A percentile compares a stretch with the other conserved stretches of the same genome.
These are phyloP conservation scores for Desmophyllum pertusum DNA, from an alignment of 92 coral and sea anemone genomes.

Conservation along the genomic window DNA sequence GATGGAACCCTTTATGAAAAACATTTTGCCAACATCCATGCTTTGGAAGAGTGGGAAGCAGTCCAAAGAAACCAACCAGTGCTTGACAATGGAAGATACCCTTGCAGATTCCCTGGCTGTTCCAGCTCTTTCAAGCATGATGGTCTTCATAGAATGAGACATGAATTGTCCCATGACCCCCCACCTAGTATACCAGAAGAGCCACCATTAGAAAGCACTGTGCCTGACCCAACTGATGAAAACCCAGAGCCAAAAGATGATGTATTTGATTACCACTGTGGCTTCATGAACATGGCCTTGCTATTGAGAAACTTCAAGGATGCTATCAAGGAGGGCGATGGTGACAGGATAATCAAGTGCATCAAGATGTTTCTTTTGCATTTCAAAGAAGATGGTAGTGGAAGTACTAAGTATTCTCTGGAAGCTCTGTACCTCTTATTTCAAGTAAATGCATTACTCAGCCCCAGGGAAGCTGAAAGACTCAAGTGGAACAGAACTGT, in stretches of 20 bases:
- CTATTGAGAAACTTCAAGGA: constrained; percentile 58
- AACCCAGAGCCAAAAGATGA: constrained; percentile 26
- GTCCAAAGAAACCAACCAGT: constrained; percentile 34
- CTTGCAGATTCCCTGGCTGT: constrained; percentile 63
- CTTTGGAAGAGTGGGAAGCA: constrained; percentile 59
- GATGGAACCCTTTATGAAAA: constrained; percentile 37
- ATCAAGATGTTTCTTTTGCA: constrained; percentile 62
- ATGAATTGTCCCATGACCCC: constrained; percentile 62
- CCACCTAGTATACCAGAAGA: constrained; percentile 52
- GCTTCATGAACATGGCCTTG: constrained; percentile 62
- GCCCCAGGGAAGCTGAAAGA: constrained; percentile 51
- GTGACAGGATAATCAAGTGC: constrained; percentile 42
- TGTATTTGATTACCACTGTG: constrained; percentile 58
- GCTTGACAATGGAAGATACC: constrained; percentile 59
- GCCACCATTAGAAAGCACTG: constrained; percentile 16
- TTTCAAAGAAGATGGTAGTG: constrained; percentile 56
- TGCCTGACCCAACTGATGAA: constrained; percentile 28
- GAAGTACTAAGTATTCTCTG: constrained; percentile 45
- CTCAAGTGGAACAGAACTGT: constrained; percentile 58
- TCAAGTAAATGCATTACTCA: constrained; percentile 42
- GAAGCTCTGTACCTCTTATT: constrained; percentile 46
- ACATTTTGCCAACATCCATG: constrained; percentile 36
- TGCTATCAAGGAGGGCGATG: constrained; percentile 61
- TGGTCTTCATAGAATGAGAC: constrained; percentile 57
- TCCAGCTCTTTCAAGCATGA: constrained; percentile 47